Evolutionary conservation across 2,888 invertebrate genomes (phyloP).

Genomic region (Sphaerophoria rueppellii): DNA sequence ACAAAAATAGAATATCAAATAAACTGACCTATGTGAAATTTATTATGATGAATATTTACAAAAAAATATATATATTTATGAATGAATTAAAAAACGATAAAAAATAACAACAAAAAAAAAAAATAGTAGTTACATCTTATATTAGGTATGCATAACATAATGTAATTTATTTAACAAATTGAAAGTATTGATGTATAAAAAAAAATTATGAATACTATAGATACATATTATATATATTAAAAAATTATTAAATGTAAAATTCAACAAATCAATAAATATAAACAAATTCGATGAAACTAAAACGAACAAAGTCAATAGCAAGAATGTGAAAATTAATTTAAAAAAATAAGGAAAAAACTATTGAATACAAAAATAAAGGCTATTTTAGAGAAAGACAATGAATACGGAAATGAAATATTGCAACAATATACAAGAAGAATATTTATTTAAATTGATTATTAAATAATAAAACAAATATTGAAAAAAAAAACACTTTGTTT

Average conservation of each 20-base stretch:
- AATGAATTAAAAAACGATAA: constrained; percentile 33
- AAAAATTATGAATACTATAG: constrained; percentile 53
- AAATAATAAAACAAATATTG: constrained; percentile 61
- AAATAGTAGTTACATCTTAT: constrained; percentile 46
- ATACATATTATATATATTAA: constrained; percentile 51
- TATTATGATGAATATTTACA: constrained; percentile 76
- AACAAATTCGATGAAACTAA: constrained; percentile 47
- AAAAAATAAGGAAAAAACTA: not conserved
- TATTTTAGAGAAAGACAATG: constrained; percentile 72
- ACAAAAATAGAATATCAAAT: constrained; percentile 69
- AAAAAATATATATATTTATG: constrained; percentile 68
- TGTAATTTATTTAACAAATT: constrained; percentile 65
- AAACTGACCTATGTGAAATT: constrained; percentile 72
- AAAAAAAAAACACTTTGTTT: constrained; percentile 14
- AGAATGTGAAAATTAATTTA: constrained; percentile 37
- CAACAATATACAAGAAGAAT: constrained; percentile 69
- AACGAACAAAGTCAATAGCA: constrained; percentile 57
- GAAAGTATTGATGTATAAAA: constrained; percentile 56
- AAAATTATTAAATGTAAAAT: constrained; percentile 49
- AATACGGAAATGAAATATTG: constrained; percentile 68
- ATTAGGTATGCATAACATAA: constrained; percentile 67
- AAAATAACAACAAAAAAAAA: constrained; percentile 29
- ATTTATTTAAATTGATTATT: constrained; percentile 72
- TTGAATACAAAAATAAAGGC: constrained; percentile 49
- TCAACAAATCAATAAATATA: constrained; percentile 46